Conservation (phyloP, 2,797 vertebrate genomes). For the Chaenodraco wilsoni region DNA sequence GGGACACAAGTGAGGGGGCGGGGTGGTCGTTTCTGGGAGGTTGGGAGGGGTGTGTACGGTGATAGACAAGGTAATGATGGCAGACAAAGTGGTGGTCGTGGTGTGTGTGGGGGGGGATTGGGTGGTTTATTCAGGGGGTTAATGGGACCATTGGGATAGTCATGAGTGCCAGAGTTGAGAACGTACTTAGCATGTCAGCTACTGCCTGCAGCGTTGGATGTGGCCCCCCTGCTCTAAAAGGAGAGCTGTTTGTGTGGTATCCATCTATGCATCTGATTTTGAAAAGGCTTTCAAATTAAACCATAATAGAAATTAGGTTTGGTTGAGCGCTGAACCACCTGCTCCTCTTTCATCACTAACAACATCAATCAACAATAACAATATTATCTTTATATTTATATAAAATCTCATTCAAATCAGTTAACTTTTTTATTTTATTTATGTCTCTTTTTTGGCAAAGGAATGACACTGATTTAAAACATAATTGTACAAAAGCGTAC, state of each 20-base stretch:
- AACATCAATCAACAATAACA: neutral
- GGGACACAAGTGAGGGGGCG: conserved; percentile 47
- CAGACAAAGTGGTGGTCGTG: conserved; percentile 35
- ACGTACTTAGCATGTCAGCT: conserved; percentile 45
- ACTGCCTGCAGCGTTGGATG: conserved; percentile 20
- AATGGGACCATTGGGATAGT: conserved; percentile 65
- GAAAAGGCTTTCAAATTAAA: conserved; percentile 46
- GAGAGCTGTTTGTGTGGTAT: conserved; percentile 9
- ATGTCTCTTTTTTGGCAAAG: too few species aligned
- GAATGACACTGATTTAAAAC: too few species aligned
- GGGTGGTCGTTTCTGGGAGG: conserved; percentile 25
- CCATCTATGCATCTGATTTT: conserved; percentile 29
- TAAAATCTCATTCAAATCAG: too few species aligned
- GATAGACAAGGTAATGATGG: conserved; percentile 51
- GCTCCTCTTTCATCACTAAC: conserved; percentile 25
- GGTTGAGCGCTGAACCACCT: conserved; percentile 48
- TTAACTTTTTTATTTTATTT: too few species aligned
- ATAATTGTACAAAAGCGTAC: too few species aligned
- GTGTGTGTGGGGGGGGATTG: neutral
- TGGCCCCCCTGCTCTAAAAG: neutral
- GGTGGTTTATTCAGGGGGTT: conserved; percentile 32
- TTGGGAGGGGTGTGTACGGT: conserved; percentile 60
- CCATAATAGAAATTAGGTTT: conserved; percentile 45
- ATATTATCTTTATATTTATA: too few species aligned
- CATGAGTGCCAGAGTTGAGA: conserved; percentile 37